These are phyloP conservation scores for Dasyprocta punctata DNA, from an alignment of 2,113 vertebrate genomes.

Conservation along the genomic window DNA sequence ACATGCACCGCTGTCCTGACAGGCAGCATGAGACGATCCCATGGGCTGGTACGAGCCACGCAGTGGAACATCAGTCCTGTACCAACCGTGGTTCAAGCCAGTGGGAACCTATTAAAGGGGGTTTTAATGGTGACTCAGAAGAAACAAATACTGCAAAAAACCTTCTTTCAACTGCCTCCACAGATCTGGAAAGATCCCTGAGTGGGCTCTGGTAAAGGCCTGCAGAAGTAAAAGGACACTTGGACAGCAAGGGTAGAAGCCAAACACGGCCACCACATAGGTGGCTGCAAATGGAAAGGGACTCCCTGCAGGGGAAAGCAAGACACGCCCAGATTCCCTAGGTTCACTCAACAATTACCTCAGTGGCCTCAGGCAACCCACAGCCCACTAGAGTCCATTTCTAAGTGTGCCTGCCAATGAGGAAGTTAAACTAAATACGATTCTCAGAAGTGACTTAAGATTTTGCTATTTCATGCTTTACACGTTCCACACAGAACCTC, in stretches of 20 bases:
- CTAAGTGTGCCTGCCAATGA: background rate
- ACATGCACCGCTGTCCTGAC: background rate
- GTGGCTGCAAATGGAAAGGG: background rate
- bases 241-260: background rate
- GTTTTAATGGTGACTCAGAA: background rate
- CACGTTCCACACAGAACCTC: background rate
- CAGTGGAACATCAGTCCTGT: background rate
- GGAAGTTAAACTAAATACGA: background rate
- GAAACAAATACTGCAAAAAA: background rate
- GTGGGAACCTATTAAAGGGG: background rate
- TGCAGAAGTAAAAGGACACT: too few relatives aligned
- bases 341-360: background rate
- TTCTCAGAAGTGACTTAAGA: background rate
- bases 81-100: background rate
- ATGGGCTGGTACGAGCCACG: background rate
- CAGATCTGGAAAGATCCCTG: background rate
- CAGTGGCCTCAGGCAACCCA: background rate
- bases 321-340: too few relatives aligned
- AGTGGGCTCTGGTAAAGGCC: background rate
- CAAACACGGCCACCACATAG: background rate
- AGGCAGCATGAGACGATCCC: background rate
- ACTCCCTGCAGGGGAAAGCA: background rate
- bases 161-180: background rate
- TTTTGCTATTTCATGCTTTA: background rate
- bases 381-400: background rate